Evolutionary conservation across 2,113 vertebrate species (phyloP), one percentile per base, ranked within the genome.

Genomic region (Meleagris gallopavo): DNA sequence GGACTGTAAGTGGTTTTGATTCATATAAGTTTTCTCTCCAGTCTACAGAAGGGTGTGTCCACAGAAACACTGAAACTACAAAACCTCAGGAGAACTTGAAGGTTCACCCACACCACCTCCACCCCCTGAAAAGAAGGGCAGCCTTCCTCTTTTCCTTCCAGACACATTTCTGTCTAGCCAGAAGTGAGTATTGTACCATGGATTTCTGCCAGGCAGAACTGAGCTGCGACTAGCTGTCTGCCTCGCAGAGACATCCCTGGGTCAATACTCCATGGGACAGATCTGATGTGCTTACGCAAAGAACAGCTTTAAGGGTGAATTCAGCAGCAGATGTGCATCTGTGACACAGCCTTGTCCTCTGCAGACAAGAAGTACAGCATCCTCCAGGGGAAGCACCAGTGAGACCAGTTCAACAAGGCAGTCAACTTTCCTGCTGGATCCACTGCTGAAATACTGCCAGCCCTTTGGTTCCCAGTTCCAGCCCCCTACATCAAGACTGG

Each of bases 161-260:
- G 24, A 57, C 20, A 22, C 6, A 46, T 5, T 25, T 48, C 34
- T 62, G 32, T 65, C 1, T 2, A 80, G 77, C 21, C 36, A 76
- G 61, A 86, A 69, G 58, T 27, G 57, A 75, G 67, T 69, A 89
- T 64, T 87, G 22, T 2, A 0, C 70, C 62, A 69, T 70, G 27
- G 5, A 43, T 61, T 91, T 89, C 82, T 87, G 43, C 34, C 54
- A 60, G 70, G 61, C 14, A 73, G 54, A 75, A 43, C 30, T 6
- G 13, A 83, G 21, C 13, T 36, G 40, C 79, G 67, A 32, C 19
- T 0, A 9, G 10, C 34, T 19, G 14, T 41, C 58, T 82, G 22
- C 64, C 82, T 27, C 0, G 0, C 4, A 6, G 30, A 40, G n/a
- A 36, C 60, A 45, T 4, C 6, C 9, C 9, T 20, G 60, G 41